A percentile compares a stretch with the other conserved stretches of the same genome.
phyloP scores from a whole-genome alignment of 2,888 invertebrate species.

The Catonia carolina region DNA sequence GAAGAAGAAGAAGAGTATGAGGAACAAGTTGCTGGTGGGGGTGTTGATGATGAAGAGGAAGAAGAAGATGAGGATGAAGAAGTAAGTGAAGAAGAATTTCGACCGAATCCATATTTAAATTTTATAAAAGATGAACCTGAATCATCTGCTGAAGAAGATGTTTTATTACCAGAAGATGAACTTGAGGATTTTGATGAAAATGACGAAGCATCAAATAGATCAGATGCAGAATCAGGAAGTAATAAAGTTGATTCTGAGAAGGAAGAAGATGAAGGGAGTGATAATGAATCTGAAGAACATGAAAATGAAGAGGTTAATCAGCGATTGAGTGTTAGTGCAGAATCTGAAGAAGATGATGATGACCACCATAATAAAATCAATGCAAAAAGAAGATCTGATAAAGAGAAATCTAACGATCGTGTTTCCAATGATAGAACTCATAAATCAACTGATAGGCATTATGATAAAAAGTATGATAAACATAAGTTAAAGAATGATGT shows the following conservation, averaged over 20 bases:
- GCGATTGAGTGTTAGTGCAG: background rate
- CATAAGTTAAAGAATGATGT: slow-evolving; percentile 26
- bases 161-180: slow-evolving; percentile 5
- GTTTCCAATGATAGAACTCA: background rate
- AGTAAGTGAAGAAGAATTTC: background rate
- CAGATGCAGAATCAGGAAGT: slow-evolving; percentile 9
- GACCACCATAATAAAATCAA: too few relatives aligned
- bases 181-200: slow-evolving; percentile 17
- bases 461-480: slow-evolving; percentile 32
- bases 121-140: slow-evolving; percentile 5
- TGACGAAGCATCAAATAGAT: background rate
- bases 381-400: too few relatives aligned
- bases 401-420: slow-evolving; percentile 26
- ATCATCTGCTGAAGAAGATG: background rate
- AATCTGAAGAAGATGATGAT: background rate
- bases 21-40: slow-evolving; percentile 30
- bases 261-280: background rate
- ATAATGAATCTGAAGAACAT: slow-evolving; percentile 12
- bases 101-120: too few relatives aligned
- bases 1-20: slow-evolving; percentile 28
- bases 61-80: slow-evolving; percentile 27
- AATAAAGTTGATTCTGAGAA: slow-evolving; percentile 22
- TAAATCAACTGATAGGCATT: slow-evolving; percentile 29
- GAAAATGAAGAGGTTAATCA: background rate
- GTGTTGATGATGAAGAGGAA: slow-evolving; percentile 28